Evolutionary conservation across 2,797 vertebrate species (phyloP), one percentile per base, ranked within the genome.

Genomic region (Hirundo rustica): DNA sequence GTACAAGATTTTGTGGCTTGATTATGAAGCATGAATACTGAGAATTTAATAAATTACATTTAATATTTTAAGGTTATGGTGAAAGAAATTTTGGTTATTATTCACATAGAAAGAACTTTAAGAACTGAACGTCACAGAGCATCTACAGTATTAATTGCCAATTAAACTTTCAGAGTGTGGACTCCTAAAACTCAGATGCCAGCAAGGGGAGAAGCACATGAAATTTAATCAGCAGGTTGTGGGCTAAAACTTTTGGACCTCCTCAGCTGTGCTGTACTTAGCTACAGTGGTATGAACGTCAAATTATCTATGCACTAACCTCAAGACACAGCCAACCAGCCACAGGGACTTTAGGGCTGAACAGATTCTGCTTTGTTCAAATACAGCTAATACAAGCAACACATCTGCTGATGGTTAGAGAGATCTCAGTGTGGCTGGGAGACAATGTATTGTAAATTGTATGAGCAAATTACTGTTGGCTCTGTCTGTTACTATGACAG

Each of bases 401-500:
- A 97, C 97, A 98, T 98, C 97, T 98, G 97, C 95, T 97, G 96
- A 70, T 96, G 91, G 93, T 98, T 98, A 98, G 22, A 47, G 96
- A 94, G 85, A 96, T 85, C 95, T 97, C 94, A 96, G 88, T 66
- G 91, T 96, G 95, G 92, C 91, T 97, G 93, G 94, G 91, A 97
- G 92, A 96, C 93, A 98, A 96, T 88, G 93, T 97, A 95, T 91
- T 96, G 93, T 97, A 96, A 96, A 96, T 93, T 97, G 96, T 96
- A 96, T 75, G 92, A 96, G 91, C 93, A 96, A 97, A 97, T 96
- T 96, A 96, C 96, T 95, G 89, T 73, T 96, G 96, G 95, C 89
- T 96, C 84, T 95, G 73, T 89, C 74, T 95, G 87, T 96, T 95
- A 87, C 82, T 94, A 34, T 96, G 92, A 95, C 92, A 92, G 95